Conservation (phyloP, 2,888 invertebrate species). For the Idaea dimidiata region DNA sequence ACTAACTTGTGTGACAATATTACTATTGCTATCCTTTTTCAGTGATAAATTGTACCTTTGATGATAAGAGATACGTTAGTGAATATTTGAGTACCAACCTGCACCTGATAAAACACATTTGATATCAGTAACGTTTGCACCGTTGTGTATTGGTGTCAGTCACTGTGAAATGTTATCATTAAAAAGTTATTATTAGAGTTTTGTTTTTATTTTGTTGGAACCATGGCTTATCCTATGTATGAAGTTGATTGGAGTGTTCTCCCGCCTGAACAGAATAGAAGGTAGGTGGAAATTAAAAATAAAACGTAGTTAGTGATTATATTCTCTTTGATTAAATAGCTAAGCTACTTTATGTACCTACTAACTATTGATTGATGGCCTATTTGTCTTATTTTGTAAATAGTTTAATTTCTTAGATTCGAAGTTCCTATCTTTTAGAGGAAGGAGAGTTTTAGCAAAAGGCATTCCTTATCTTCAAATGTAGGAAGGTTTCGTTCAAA, state of each 20-base stretch:
- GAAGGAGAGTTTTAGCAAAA: constrained; percentile 2
- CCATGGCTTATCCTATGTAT: constrained; percentile 81
- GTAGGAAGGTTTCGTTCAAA: constrained; percentile 43
- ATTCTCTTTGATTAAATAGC: no score
- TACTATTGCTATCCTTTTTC: constrained; percentile 79
- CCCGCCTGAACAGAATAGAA: constrained; percentile 91
- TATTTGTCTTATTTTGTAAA: neutral
- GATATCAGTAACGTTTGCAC: constrained; percentile 75
- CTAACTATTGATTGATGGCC: neutral
- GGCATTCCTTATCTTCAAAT: constrained; percentile 13
- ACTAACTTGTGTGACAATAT: constrained; percentile 61
- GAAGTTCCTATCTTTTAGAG: constrained; percentile 9
- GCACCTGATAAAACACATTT: constrained; percentile 75
- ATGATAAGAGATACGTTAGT: constrained; percentile 79
- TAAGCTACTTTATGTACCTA: neutral
- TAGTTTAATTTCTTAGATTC: neutral
- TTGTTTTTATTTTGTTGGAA: constrained; percentile 44
- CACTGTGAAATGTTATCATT: constrained; percentile 68
- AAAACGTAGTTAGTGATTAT: no score
- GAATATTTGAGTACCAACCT: constrained; percentile 73
- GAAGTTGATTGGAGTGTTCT: constrained; percentile 93
- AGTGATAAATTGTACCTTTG: constrained; percentile 77
- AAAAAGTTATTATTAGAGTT: constrained; percentile 46
- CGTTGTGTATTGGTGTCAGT: constrained; percentile 61
- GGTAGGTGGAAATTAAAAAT: constrained; percentile 81